Conservation (phyloP, 2,113 vertebrate genomes). For the Morone saxatilis region DNA sequence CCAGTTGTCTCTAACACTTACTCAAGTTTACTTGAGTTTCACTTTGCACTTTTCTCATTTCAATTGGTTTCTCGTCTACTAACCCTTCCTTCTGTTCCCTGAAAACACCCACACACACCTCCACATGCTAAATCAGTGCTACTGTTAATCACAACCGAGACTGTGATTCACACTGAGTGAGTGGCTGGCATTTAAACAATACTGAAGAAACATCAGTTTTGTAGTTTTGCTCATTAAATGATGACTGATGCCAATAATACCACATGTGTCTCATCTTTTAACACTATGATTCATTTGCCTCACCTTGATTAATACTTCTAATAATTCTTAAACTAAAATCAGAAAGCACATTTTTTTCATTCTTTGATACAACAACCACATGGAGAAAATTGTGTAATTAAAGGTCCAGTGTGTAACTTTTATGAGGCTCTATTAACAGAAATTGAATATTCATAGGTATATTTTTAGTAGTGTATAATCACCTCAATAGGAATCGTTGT, state of each 20-base stretch:
- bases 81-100: constrained; percentile 38
- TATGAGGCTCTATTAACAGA: too few relatives aligned
- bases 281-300: background rate
- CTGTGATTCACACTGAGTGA: constrained; percentile 53
- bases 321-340: background rate
- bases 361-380: background rate
- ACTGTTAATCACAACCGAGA: constrained; percentile 31
- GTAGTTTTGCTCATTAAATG: constrained; percentile 26
- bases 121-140: constrained; percentile 43
- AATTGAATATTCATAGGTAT: background rate
- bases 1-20: constrained; percentile 7
- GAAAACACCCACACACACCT: constrained; percentile 35
- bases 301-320: background rate
- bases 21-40: constrained; percentile 37
- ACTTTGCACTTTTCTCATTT: constrained; percentile 31
- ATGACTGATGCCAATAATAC: constrained; percentile 19
- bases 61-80: constrained; percentile 4
- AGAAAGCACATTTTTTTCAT: background rate
- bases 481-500: too few relatives aligned
- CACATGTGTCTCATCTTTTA: background rate
- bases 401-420: too few relatives aligned
- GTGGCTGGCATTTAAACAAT: constrained; percentile 47
- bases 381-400: too few relatives aligned
- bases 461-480: background rate
- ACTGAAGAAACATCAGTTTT: constrained; percentile 26